phyloP scores from a whole-genome alignment of 2,113 vertebrate species.

The Mustela lutreola region DNA sequence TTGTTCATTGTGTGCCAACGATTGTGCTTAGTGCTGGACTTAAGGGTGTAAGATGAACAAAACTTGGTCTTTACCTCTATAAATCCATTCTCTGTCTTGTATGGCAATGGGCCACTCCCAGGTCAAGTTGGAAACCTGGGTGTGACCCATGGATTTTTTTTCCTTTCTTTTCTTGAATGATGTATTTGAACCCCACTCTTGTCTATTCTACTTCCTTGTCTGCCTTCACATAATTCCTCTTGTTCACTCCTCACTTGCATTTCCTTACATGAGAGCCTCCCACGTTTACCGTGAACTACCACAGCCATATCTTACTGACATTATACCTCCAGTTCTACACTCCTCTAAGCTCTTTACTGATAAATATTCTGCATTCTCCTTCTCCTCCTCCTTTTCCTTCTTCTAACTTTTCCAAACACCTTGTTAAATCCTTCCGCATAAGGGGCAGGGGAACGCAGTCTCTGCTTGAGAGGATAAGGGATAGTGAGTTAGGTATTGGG shows the following conservation, averaged over 20 bases:
- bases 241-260: too few relatives aligned
- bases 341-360: not conserved
- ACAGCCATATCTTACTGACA: not conserved
- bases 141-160: not conserved
- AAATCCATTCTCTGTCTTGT: not conserved
- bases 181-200: too few relatives aligned
- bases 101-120: not conserved
- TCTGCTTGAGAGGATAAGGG: not conserved
- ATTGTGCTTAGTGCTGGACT: not conserved
- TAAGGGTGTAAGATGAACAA: not conserved
- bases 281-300: not conserved
- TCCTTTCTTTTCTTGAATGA: not conserved
- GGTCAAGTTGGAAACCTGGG: not conserved
- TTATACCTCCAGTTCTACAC: rapidly evolving
- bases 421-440: not conserved
- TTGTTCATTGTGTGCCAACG: rapidly evolving
- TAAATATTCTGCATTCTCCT: not conserved
- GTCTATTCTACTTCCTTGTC: rapidly evolving
- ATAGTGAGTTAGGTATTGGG: too few relatives aligned
- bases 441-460: not conserved
- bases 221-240: not conserved
- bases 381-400: too few relatives aligned
- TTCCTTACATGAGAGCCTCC: not conserved
- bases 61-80: not conserved
- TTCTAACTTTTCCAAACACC: not conserved